phyloP scores from a whole-genome alignment of 2,113 vertebrate species.

The Oreocharis arfaki region DNA sequence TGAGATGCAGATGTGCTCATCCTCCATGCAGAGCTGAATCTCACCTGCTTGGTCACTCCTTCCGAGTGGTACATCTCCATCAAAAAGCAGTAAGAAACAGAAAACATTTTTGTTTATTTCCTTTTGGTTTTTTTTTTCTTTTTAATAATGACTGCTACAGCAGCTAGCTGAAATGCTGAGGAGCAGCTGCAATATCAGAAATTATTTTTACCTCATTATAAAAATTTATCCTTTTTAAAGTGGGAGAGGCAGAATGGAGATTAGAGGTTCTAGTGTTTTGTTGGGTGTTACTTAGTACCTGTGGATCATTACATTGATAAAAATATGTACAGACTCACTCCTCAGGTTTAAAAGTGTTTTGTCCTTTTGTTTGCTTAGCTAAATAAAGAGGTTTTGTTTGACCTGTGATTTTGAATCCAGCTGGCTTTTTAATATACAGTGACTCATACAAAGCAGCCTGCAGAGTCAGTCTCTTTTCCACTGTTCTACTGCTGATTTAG shows the following conservation, averaged over 20 bases:
- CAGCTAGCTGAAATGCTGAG: neutral
- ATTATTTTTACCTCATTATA: conserved; percentile 20
- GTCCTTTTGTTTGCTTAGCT: conserved; percentile 53
- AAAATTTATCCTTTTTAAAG: neutral
- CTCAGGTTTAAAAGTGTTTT: conserved; percentile 48
- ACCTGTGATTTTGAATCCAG: conserved; percentile 51
- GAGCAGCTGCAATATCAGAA: neutral
- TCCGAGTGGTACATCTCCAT: rapidly evolving
- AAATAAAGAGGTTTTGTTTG: conserved; percentile 53
- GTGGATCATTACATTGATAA: conserved; percentile 39
- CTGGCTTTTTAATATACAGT: conserved; percentile 48
- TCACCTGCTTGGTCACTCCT: rapidly evolving
- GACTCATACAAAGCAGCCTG: conserved; percentile 37
- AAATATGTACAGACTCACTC: conserved; percentile 52
- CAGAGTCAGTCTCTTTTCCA: neutral
- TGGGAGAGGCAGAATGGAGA: neutral
- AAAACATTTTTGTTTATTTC: neutral
- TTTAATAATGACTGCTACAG: neutral
- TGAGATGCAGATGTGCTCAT: neutral
- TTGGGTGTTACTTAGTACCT: neutral
- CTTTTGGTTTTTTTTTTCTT: neutral
- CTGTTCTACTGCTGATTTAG: neutral
- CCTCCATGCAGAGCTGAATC: neutral
- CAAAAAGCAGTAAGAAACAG: neutral
- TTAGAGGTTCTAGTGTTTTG: neutral